Evolutionary conservation across 2,113 vertebrate species (phyloP), one percentile per base, ranked within the genome.

Genomic region (Vombatus ursinus): DNA sequence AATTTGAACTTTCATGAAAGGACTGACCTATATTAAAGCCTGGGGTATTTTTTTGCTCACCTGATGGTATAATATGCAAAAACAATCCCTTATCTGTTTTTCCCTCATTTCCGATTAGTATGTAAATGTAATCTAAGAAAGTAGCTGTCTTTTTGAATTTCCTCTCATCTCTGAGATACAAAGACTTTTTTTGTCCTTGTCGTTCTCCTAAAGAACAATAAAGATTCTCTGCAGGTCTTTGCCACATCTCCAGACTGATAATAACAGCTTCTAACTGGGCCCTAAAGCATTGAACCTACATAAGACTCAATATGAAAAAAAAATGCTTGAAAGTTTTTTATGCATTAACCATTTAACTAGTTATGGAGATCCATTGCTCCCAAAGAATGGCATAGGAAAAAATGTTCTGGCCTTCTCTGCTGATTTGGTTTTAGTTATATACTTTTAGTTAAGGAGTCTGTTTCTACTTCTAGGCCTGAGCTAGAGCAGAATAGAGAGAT

Each of bases 111-210:
- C 94, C 37, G 48, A 94, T 95, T 96, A 94, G 44, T 61, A 96
- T 95, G 37, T 93, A 92, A 90, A 95, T 94, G 93, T 96, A 96
- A 97, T 53, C 91, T 92, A 68, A 89, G 48, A 96, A 49, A 95
- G 96, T 89, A 96, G 61, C 37, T 25, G 25, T 9, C n/a, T 91
- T 95, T 93, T 61, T 89, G 48, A 96, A 93, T 94, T 94, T 90
- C 61, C 94, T 96, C 50, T 96, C 77, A 94, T 96, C 52, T 97
- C 92, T 94, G 90, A 53, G 51, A 51, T 90, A 92, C 10, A 96
- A 91, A 95, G 53, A 54, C 0, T 52, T 61, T 93, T 77, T 52
- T 91, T 91, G 54, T 52, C 54, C 28, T 92, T 96, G 52, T 91
- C 89, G 25, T 96, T 48, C 61, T 89, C 92, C 50, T 95, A 91